phyloP scores from a whole-genome alignment of 2,888 invertebrate species.

The Hemicrepidius hirtus region DNA sequence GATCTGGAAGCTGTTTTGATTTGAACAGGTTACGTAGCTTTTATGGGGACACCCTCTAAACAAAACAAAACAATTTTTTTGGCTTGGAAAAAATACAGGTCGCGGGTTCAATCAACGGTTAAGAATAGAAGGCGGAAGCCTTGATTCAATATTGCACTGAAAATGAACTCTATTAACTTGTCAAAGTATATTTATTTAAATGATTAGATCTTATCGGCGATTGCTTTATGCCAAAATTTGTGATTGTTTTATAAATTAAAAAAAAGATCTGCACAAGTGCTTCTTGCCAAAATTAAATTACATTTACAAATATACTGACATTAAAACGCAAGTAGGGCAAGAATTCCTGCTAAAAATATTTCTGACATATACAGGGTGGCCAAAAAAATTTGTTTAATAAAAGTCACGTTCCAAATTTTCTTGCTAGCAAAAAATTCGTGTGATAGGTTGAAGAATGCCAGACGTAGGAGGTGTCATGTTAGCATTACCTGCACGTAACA shows the following conservation, averaged over 20 bases:
- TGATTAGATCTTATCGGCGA: background rate
- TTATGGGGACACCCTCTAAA: too few relatives aligned
- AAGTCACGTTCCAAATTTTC: too few relatives aligned
- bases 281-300: background rate
- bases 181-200: conserved; percentile 9
- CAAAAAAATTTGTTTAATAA: too few relatives aligned
- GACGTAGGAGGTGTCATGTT: background rate
- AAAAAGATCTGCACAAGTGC: too few relatives aligned
- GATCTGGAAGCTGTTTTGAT: too few relatives aligned
- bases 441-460: background rate
- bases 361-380: too few relatives aligned
- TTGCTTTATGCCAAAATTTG: background rate
- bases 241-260: too few relatives aligned
- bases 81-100: conserved; percentile 17
- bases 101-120: conserved; percentile 15
- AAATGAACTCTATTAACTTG: conserved; percentile 12
- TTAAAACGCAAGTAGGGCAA: conserved; percentile 4
- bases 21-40: too few relatives aligned
- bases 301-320: background rate
- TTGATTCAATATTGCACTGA: conserved; percentile 1
- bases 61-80: conserved; percentile 1
- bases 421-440: too few relatives aligned
- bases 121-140: conserved; percentile 32
- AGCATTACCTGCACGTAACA: conserved; percentile 17
- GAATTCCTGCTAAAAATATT: conserved; percentile 11